Base-by-base conservation (phyloP, 2,797 vertebrate species). In the Bradypodion ventrale region DNA sequence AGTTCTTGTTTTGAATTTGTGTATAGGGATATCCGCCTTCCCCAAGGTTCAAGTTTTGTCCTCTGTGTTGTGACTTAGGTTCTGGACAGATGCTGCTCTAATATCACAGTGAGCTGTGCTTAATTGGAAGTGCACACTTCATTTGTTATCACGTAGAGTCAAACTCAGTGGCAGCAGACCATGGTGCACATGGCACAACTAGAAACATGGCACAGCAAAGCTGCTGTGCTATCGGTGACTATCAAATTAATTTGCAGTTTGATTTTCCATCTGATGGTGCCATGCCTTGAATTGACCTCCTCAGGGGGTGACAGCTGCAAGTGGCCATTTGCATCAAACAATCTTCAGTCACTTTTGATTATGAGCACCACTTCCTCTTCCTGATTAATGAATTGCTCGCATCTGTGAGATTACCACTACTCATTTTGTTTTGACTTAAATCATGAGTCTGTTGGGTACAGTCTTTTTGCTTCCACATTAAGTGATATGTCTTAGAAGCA, bases 351-450 rank as follows among this genome's bases (percentile, higher is more conserved):
- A 87, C 84, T 91, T 90, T 87, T 8, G 7, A 83, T 91, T 90
- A 93, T 75, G 85, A 73, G 0, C 0, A 32, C 75, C n/a, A 76
- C 84, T 88, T 92, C 65, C 89, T 93, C 91, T 69, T 74, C 72
- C 69, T 66, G 80, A n/a, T 78, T 93, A 93, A 93, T 94, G 84
- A 93, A 93, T 93, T 89, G 91, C 78, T 89, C 89, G 85, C 88
- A 85, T 92, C 88, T 90, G 89, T 90, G 89, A 92, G 89, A 93
- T 93, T 88, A 85, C 81, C 89, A 59, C 87, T 59, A 63, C 76
- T 91, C n/a, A 86, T 77, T 92, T 89, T 90, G 88, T 83, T 86
- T 93, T 91, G 84, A 86, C 85, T 94, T 91, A 84, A 93, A 92
- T 91, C 86, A 89, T 86, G 85, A 82, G 75, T 87, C 91, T 44